Base-by-base conservation (phyloP, 2,888 invertebrate species). In the Blastobasis adustella region DNA sequence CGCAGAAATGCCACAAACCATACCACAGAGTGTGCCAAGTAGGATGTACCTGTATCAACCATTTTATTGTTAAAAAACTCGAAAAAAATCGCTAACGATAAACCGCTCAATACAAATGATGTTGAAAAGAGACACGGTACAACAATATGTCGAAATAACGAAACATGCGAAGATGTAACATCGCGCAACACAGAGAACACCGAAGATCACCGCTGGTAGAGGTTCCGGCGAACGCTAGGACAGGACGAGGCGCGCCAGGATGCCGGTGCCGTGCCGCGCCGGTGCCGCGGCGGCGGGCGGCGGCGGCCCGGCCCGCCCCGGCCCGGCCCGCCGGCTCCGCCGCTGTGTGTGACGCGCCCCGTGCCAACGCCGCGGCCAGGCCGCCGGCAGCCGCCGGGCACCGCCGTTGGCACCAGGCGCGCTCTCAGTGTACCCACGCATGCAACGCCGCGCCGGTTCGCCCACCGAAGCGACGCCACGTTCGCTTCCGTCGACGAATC, bases 11-110 rank as follows among this genome's bases (percentile, higher is more conserved):
- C 66, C 59, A 65, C 69, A 63, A 63, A 73, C 72, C 72, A 72
- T 74, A 80, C 72, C 86, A 86, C 86, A 86, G 71, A 84, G 85
- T 86, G 87, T 87, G 86, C 76, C 84, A 84, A 86, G 84, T 80
- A 79, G 76, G 74, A 80, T 82, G 83, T 83, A 82, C 82, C 84
- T 79, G 76, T 73, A 73, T 78, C 65, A 68, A 69, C 65, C 76
- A 43, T 49, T 46, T 54, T 45, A 69, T 70, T 71, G 70, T 69
- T 65, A 69, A 69, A 69, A 74, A 65, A 42, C 9, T 42, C 72
- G 73, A 69, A 69, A 73, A 66, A 69, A 66, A 65, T 67, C 69
- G 70, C 71, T 65, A 65, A 76, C 72, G 71, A 76, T 69, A 75
- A 72, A 70, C 69, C 69, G 74, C 69, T 61, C 60, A 61, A 60